These are phyloP conservation scores for Heliconius hewitsoni DNA, from an alignment of 1,140 invertebrate species.

Conservation along the genomic window DNA sequence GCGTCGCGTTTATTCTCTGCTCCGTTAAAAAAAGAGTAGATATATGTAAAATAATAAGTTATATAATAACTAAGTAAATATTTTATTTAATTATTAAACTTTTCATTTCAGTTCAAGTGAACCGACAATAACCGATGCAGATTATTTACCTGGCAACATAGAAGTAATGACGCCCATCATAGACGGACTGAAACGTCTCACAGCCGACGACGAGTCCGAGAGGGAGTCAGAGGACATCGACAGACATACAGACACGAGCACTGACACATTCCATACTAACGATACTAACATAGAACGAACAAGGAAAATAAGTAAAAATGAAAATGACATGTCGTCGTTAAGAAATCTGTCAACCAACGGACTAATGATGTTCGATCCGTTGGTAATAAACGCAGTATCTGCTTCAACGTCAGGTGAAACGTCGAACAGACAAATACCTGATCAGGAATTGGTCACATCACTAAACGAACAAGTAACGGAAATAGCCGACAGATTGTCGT, in stretches of 20 bases:
- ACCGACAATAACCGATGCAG: conserved; percentile 69
- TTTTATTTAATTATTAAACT: conserved; percentile 16
- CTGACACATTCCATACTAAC: conserved; percentile 64
- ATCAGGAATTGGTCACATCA: conserved; percentile 74
- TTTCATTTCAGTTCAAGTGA: conserved; percentile 63
- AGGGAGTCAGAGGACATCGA: conserved; percentile 47
- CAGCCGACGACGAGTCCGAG: conserved; percentile 50
- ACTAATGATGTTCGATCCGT: conserved; percentile 78
- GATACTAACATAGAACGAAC: conserved; percentile 56
- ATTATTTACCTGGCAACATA: conserved; percentile 77
- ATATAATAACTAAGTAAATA: too few species aligned
- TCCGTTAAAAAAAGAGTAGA: too few species aligned
- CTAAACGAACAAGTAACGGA: conserved; percentile 78
- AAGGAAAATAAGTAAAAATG: conserved; percentile 70
- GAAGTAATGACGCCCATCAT: conserved; percentile 77
- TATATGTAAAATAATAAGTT: too few species aligned
- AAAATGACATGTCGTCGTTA: conserved; percentile 66
- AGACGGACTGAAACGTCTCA: conserved; percentile 68
- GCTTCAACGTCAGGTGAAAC: conserved; percentile 59
- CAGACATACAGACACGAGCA: conserved; percentile 49
- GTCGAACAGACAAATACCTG: conserved; percentile 64
- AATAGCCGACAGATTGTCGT: conserved; percentile 75
- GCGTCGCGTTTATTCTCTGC: too few species aligned
- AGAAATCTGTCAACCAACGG: conserved; percentile 78
- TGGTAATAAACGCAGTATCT: conserved; percentile 67